phyloP scores from a whole-genome alignment of 1,140 invertebrate species.

The Eriocheir sinensis region DNA sequence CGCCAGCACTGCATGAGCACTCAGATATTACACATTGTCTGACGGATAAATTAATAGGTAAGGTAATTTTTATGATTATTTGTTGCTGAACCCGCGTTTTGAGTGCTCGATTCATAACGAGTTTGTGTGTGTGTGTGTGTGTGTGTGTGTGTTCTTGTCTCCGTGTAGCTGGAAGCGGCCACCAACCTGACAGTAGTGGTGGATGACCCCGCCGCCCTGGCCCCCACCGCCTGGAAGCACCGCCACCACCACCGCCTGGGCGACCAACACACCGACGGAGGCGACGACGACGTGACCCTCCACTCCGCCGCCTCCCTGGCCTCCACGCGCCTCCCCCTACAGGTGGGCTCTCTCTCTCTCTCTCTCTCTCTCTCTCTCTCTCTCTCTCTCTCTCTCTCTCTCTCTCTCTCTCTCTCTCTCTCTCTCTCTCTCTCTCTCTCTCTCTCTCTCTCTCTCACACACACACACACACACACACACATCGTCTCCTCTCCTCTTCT shows the following conservation, averaged over 20 bases:
- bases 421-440: constrained; percentile 5
- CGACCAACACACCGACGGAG: not conserved
- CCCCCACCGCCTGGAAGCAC: not conserved
- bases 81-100: not conserved
- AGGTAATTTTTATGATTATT: not conserved
- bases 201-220: not conserved
- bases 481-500: not conserved
- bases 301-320: constrained; percentile 48
- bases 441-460: not conserved
- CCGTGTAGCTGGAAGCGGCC: constrained; percentile 33
- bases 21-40: not conserved
- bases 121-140: not conserved
- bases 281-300: not conserved
- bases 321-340: constrained; percentile 52
- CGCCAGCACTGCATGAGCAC: not conserved
- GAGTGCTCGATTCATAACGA: not conserved
- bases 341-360: not conserved
- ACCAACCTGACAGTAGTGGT: constrained; percentile 41
- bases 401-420: constrained; percentile 1
- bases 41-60: not conserved
- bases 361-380: no score
- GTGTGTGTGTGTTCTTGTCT: not conserved
- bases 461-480: not conserved
- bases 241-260: not conserved
- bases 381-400: not conserved